phyloP scores from a whole-genome alignment of 2,113 vertebrate genomes.

The Myrmophylax atrothorax region DNA sequence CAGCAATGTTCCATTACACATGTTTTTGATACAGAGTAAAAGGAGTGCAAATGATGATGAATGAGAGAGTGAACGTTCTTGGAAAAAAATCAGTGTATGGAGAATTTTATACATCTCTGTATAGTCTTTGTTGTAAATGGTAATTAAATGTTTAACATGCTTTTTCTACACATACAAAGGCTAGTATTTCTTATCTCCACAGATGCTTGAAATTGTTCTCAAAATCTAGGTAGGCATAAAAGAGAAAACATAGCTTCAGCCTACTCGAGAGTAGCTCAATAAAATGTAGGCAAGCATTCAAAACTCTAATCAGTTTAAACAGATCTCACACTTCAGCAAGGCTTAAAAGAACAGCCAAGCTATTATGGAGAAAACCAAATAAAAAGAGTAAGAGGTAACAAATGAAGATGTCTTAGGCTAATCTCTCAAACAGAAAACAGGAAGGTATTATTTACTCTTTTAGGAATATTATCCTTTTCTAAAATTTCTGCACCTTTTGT shows the following conservation, averaged over 20 bases:
- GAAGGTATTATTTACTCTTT: slow-evolving; percentile 5
- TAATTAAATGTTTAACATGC: slow-evolving; percentile 35
- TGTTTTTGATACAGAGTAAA: neutral
- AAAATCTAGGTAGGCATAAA: slow-evolving; percentile 47
- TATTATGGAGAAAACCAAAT: slow-evolving; percentile 4
- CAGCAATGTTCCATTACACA: neutral
- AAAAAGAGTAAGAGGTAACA: slow-evolving; percentile 35
- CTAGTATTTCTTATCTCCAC: neutral
- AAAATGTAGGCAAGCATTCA: slow-evolving; percentile 9
- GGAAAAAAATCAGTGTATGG: neutral
- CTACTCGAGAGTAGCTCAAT: neutral
- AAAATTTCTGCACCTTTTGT: slow-evolving; percentile 7
- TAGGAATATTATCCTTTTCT: neutral
- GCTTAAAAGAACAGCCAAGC: neutral
- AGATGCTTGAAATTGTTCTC: neutral
- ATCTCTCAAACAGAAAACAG: neutral
- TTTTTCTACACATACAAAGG: neutral
- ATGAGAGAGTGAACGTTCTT: slow-evolving; percentile 5
- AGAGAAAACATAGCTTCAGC: slow-evolving; percentile 14
- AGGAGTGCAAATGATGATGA: neutral
- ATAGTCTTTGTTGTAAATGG: slow-evolving; percentile 1
- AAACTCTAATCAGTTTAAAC: slow-evolving; percentile 32
- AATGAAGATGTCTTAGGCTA: neutral
- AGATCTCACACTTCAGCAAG: neutral
- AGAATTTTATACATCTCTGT: neutral